Base-by-base conservation (phyloP, 2,888 invertebrate genomes). In the Poecilobothrus nobilitatus region DNA sequence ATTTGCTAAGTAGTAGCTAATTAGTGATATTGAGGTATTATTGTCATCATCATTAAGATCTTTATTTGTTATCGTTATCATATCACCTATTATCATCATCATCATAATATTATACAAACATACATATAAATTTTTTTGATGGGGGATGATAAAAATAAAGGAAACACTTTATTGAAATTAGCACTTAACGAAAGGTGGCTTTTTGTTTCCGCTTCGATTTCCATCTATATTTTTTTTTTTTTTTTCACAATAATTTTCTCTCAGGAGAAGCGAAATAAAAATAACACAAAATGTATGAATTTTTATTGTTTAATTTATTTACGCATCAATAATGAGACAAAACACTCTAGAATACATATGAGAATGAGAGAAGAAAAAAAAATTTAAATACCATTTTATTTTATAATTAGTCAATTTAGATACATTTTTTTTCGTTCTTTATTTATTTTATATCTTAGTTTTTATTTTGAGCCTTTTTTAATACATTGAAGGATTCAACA, bases 131-230 rank as follows among this genome's bases (percentile, higher is more conserved):
- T 27, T 27, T 27, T 27, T 27, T 27, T 27, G 9, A 37, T 37
- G 12, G 37, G 37, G 37, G 37, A 37, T 53, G 53, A 15, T 53
- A 53, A 53, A 53, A 15, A 53, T 53, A 53, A 53, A 1, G 53
- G 53, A 53, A 53, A 53, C 18, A 53, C n/a, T 53, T 53, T 53
- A 53, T 53, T 53, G 53, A 53, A 53, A 53, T 53, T 53, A 53
- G 53, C 53, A 53, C 53, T 53, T 53, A 53, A 53, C 53, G 53
- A 53, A 53, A 53, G 53, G 53, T 53, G 53, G n/a, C 53, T 53
- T 53, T 53, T 53, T 53, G 53, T 53, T 53, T 53, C 53, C 53
- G 53, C 27, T 53, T 53, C 37, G 37, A 37, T 8, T 37, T 27
- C 9, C 41, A 41, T 41, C 15, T 41, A 27, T 27, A 4, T 27